A percentile compares a stretch with the other conserved stretches of the same genome.
These are phyloP conservation scores for Ptychodera flava DNA, from an alignment of 35 echinoderm and acorn worm species.

Conservation along the genomic window DNA sequence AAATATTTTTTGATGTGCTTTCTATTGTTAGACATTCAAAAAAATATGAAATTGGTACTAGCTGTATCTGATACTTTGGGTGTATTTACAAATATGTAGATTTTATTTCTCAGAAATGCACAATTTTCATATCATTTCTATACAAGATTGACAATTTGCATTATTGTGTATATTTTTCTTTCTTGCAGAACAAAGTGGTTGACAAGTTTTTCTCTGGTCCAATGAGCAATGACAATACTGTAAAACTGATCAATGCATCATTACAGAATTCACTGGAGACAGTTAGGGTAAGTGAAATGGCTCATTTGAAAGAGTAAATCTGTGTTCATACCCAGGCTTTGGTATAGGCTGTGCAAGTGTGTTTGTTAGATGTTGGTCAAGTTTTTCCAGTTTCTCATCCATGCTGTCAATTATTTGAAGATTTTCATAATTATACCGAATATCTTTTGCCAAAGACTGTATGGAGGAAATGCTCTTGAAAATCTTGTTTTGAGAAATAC, in stretches of 20 bases:
- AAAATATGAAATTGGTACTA: background rate
- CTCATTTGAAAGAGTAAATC: background rate
- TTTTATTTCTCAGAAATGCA: no score
- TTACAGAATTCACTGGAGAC: background rate
- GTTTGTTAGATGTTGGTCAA: no score
- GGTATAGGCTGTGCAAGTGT: no score
- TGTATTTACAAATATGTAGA: background rate
- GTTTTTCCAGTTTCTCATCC: no score
- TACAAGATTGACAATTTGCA: no score
- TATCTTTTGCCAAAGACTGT: no score
- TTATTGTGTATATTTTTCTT: no score
- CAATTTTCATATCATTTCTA: no score
- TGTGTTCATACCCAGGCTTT: conserved; percentile 37
- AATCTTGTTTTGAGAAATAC: no score
- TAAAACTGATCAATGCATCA: conserved; percentile 29
- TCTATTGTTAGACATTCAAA: background rate
- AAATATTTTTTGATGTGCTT: background rate
- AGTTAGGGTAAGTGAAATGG: background rate
- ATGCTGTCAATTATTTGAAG: no score
- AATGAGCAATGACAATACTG: conserved; percentile 43
- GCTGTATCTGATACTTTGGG: background rate
- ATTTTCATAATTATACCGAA: no score
- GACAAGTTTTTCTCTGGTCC: conserved; percentile 83
- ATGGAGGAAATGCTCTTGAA: no score
- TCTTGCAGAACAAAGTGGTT: conserved; percentile 58